Conservation (phyloP, 2,113 vertebrate genomes). For the Tupaia tana region DNA sequence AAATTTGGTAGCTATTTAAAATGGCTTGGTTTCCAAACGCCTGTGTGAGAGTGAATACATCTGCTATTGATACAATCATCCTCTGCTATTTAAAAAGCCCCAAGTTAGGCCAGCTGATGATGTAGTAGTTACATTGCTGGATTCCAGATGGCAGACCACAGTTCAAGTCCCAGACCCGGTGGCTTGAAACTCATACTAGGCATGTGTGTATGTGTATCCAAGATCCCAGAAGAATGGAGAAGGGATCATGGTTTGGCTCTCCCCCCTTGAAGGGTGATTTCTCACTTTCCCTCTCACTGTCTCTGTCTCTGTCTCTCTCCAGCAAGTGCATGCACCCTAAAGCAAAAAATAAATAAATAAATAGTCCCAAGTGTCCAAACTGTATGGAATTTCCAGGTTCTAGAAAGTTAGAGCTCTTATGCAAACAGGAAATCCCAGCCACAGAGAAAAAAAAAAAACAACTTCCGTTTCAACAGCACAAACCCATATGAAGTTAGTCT, state of each 20-base stretch:
- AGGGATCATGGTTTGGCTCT: too few relatives aligned
- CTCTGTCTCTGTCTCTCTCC: too few relatives aligned
- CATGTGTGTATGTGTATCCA: too few relatives aligned
- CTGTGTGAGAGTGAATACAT: constrained; percentile 75
- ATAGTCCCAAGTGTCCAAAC: constrained; percentile 77
- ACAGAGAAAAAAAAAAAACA: constrained; percentile 66
- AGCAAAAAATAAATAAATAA: background rate
- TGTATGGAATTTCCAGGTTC: constrained; percentile 74
- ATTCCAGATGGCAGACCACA: too few relatives aligned
- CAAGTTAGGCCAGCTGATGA: constrained; percentile 2
- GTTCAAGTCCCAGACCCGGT: too few relatives aligned
- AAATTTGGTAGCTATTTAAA: constrained; percentile 57
- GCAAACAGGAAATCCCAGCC: constrained; percentile 82
- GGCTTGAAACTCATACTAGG: too few relatives aligned
- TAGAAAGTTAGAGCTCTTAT: constrained; percentile 52
- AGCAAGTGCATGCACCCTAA: too few relatives aligned
- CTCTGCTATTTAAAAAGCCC: constrained; percentile 82
- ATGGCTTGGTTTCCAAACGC: constrained; percentile 64
- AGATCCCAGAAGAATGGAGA: too few relatives aligned
- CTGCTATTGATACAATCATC: constrained; percentile 80
- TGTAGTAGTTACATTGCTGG: too few relatives aligned
- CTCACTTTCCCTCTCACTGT: too few relatives aligned
- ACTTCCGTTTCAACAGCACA: constrained; percentile 73
- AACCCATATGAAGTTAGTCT: constrained; percentile 52
- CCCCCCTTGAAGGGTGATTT: too few relatives aligned